Conservation (phyloP, 2,888 invertebrate species). For the Dorcus hopei region DNA sequence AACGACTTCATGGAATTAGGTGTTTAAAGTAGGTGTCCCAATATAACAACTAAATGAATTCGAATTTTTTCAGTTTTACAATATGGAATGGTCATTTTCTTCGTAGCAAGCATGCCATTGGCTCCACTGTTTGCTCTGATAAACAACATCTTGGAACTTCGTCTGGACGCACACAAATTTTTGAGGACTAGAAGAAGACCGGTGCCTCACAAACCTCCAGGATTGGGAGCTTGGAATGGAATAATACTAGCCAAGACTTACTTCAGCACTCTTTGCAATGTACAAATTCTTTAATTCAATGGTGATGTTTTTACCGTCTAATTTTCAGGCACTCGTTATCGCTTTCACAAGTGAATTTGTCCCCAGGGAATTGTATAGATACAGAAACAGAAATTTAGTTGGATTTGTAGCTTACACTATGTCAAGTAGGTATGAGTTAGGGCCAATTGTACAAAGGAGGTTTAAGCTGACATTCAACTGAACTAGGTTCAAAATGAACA, state of each 20-base stretch:
- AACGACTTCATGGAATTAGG: conserved; percentile 43
- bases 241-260: conserved; percentile 38
- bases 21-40: conserved; percentile 19
- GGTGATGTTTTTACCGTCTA: background rate
- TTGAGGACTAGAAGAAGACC: conserved; percentile 31
- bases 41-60: background rate
- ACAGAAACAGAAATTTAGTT: conserved; percentile 11
- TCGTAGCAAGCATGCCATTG: conserved; percentile 90
- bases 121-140: conserved; percentile 88
- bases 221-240: conserved; percentile 39
- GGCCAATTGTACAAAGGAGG: too few relatives aligned
- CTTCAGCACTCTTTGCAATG: conserved; percentile 40
- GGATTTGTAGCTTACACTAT: conserved; percentile 25
- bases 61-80: conserved; percentile 69
- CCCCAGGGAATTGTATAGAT: conserved; percentile 28
- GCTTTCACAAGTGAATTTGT: conserved; percentile 37
- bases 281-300: conserved; percentile 22
- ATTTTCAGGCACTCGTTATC: conserved; percentile 40
- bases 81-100: conserved; percentile 91
- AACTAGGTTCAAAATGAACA: too few relatives aligned
- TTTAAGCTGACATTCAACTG: too few relatives aligned
- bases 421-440: conserved; percentile 7
- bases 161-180: conserved; percentile 65
- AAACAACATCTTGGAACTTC: conserved; percentile 88
- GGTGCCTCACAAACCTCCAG: conserved; percentile 27